Conservation (phyloP, 2,888 invertebrate species). For the Cephus runcator region DNA sequence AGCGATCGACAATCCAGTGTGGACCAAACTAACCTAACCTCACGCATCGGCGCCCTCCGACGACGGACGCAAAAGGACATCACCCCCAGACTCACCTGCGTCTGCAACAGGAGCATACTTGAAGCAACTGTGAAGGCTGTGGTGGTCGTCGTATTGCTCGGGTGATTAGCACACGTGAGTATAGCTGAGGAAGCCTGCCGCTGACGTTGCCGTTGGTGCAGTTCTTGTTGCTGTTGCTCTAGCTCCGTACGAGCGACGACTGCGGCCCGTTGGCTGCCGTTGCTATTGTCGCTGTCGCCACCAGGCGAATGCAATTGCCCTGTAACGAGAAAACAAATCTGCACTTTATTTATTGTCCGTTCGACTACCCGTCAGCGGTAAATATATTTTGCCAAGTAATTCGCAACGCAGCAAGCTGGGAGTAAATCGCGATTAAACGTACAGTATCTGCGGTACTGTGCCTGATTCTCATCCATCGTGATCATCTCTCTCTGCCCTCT, state of each 20-base stretch:
- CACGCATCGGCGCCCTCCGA: too few species aligned
- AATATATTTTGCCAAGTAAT: too few species aligned
- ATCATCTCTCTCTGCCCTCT: slow-evolving; percentile 45
- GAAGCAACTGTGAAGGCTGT: slow-evolving; percentile 73
- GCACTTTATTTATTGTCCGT: not conserved
- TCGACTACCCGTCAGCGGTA: not conserved
- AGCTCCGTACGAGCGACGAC: slow-evolving; percentile 44
- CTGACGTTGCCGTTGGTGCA: slow-evolving; percentile 33
- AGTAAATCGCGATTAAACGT: slow-evolving; percentile 31
- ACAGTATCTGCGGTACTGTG: slow-evolving; percentile 55
- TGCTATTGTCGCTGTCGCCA: slow-evolving; percentile 58
- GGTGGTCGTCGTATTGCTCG: slow-evolving; percentile 71
- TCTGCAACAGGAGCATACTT: slow-evolving; percentile 95
- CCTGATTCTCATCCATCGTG: slow-evolving; percentile 52
- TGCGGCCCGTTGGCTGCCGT: slow-evolving; percentile 46
- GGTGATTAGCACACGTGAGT: slow-evolving; percentile 68
- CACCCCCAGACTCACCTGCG: slow-evolving; percentile 76
- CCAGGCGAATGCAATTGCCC: slow-evolving; percentile 59
- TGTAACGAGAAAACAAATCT: slow-evolving; percentile 28
- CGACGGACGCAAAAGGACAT: too few species aligned
- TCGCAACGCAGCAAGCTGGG: too few species aligned
- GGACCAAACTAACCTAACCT: too few species aligned
- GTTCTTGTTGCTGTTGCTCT: slow-evolving; percentile 26
- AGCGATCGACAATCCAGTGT: too few species aligned
- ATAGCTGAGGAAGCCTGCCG: slow-evolving; percentile 61